Evolutionary conservation across 2,797 vertebrate species (phyloP), one percentile per base, ranked within the genome.

Genomic region (Lates japonicus): DNA sequence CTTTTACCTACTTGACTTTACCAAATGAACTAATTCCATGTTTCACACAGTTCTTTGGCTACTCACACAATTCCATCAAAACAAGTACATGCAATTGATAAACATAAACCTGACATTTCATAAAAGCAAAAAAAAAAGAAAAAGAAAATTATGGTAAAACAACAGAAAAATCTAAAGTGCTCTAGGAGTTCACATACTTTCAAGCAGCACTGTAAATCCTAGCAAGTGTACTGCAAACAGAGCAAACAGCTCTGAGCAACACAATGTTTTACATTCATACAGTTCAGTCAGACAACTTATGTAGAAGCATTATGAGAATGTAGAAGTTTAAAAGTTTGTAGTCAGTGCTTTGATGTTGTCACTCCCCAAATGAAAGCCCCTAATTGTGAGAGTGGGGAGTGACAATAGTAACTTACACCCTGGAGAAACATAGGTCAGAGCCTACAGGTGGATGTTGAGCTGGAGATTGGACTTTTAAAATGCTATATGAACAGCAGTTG

Each of bases 351-450:
- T 25, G 46, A 41, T n/a, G 16, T 70, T 4, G 3, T 74, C 39
- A 0, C 3, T 60, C 20, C 16, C 4, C 3, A 16, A 33, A 42
- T 37, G 12, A 8, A 58, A 59, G 11, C 33, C 58, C 2, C 1
- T 49, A 41, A 66, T 20, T 39, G 22, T 48, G 64, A 25, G 14
- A 61, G 25, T 22, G 14, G n/a, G 22, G 59, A 44, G 0, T 3
- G 58, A 77, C 5, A 3, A 70, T 54, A 54, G 74, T 61, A 54
- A 9, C 37, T 44, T 60, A 19, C 22, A 22, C 42, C 62, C 19
- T 25, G 10, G 6, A 16, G 55, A 25, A 33, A 19, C 35, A 14
- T 17, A 44, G 20, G 20, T 69, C n/a, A 41, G 44, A 31, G 37
- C 5, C 19, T 41, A 33, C 0, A 63, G 44, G 19, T 31, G 19